Evolutionary conservation across 1,140 invertebrate species (phyloP).

Genomic region (Drosophila bifasciata): DNA sequence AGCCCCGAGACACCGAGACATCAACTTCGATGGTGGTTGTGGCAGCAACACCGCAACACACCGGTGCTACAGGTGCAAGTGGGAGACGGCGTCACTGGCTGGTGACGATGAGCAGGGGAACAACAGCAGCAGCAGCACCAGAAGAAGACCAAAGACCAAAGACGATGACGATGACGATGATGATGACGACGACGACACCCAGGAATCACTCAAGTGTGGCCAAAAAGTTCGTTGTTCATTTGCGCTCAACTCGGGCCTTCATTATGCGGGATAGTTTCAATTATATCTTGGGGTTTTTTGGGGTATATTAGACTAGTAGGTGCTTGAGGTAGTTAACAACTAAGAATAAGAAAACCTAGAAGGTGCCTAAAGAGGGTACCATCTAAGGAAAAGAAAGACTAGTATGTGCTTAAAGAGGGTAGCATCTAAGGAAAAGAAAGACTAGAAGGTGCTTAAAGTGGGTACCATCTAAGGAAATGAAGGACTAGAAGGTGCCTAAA

Average conservation of each 20-base stretch:
- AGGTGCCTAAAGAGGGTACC: background rate
- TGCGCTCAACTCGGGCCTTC: constrained; percentile 65
- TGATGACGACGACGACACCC: constrained; percentile 67
- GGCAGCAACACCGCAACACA: constrained; percentile 18
- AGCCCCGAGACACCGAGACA: no score
- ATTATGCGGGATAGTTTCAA: constrained; percentile 18
- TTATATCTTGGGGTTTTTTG: no score
- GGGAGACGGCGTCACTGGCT: constrained; percentile 51
- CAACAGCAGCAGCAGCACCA: constrained; percentile 22
- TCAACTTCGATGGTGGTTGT: constrained; percentile 15
- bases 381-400: no score
- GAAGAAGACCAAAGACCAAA: constrained; percentile 21
- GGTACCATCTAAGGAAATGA: no score
- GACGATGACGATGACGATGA: constrained; percentile 21
- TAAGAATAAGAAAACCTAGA: no score
- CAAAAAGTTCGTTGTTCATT: constrained; percentile 80
- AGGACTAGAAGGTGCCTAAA: no score
- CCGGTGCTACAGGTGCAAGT: constrained; percentile 65
- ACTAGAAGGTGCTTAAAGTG: background rate
- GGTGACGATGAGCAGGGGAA: constrained; percentile 57
- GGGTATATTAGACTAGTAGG: background rate
- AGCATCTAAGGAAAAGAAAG: no score
- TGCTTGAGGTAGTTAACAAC: background rate
- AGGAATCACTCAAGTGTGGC: constrained; percentile 77
- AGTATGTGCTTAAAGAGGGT: no score